Base-by-base conservation (phyloP, 2,113 vertebrate species). In the Trichomycterus rosablanca region DNA sequence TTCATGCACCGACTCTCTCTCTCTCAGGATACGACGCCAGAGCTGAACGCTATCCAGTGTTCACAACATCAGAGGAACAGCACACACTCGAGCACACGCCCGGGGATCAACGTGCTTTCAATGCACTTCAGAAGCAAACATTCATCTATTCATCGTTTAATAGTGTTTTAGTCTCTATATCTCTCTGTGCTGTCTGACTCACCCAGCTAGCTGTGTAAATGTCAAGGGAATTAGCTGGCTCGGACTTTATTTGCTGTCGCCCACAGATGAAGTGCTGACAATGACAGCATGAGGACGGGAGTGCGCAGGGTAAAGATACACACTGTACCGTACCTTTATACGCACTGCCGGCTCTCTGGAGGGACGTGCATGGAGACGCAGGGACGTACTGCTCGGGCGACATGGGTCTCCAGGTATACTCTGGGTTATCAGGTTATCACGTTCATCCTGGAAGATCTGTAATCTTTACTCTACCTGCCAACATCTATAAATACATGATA, bases 191-290 rank as follows among this genome's bases (percentile, higher is more conserved):
- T 63, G 32, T 49, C 49, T 66, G 75, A 80, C 57, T 84, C 82
- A 84, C 64, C 54, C 74, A 70, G 75, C 76, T 76, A 78, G 63
- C 76, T 75, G 59, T 72, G 66, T 77, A 85, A 85, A 86, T 86
- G 82, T 88, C 84, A 86, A 72, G 77, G 77, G 83, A 83, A 86
- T 87, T 85, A 87, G 73, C 67, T 67, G 73, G 67, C 44, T 74
- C 52, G 59, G 52, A 59, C 30, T 50, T 69, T 71, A 66, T 76
- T 74, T 66, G 49, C 69, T 23, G 61, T 76, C 73, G 70, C 80
- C 84, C 82, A 82, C 79, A 52, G 71, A 77, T 56, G 43, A 44
- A 18, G 35, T 67, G 68, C 68, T 81, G 77, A 84, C 81, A 81
- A 81, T 78, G 59, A 78, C 71, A 68, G 76, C 70, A 68, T 67